Evolutionary conservation across 2,797 vertebrate species (phyloP).

Genomic region (Bradypodion ventrale): DNA sequence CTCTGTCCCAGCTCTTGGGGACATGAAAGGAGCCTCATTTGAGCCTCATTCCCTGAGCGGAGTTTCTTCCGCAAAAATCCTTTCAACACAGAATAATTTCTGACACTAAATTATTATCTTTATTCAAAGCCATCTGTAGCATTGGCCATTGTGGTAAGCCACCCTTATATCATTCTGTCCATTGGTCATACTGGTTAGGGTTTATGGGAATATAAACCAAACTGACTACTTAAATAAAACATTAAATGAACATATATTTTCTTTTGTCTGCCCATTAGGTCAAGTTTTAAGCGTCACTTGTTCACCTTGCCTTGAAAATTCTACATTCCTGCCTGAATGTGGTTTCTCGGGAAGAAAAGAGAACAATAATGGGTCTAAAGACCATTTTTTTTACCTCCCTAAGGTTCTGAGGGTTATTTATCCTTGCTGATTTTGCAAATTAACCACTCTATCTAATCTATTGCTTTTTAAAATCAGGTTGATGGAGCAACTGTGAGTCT

Average conservation of each 20-base stretch:
- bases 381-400: neutral
- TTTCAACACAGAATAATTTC: too few species aligned
- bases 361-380: neutral
- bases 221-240: too few species aligned
- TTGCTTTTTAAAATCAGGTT: constrained; percentile 45
- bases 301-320: neutral
- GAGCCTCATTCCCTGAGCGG: too few species aligned
- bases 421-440: neutral
- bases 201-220: too few species aligned
- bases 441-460: neutral
- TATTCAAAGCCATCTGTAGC: neutral
- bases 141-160: too few species aligned
- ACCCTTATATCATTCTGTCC: too few species aligned
- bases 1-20: too few species aligned
- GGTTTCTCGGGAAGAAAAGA: neutral
- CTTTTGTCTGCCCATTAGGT: neutral
- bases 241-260: neutral
- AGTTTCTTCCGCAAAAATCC: too few species aligned
- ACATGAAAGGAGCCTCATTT: too few species aligned
- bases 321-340: neutral
- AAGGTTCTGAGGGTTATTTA: neutral
- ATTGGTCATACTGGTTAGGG: too few species aligned
- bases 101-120: too few species aligned
- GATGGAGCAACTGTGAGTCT: constrained; percentile 57
- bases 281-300: neutral